A percentile compares a stretch with the other conserved stretches of the same genome.
Evolutionary conservation across 2,888 invertebrate species (phyloP).

Genomic region (Ophioninae sp.): DNA sequence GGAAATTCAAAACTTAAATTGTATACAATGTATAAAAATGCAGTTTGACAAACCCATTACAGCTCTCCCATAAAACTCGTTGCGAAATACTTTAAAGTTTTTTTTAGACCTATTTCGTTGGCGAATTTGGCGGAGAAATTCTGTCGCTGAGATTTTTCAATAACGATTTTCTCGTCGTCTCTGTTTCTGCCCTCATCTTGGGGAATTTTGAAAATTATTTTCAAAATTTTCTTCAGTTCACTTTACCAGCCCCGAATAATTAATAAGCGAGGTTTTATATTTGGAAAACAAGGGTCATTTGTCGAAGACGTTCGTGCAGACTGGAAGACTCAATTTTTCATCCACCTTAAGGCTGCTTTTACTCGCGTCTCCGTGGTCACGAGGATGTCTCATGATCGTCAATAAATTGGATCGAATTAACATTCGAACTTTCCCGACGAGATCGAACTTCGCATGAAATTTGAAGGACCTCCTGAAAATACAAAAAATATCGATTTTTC

Average conservation of each 20-base stretch:
- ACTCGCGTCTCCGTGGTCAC: background rate
- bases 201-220: background rate
- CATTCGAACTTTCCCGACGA: background rate
- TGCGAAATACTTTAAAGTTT: too few relatives aligned
- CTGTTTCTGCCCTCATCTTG: background rate
- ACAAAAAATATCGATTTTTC: background rate
- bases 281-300: background rate
- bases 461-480: background rate
- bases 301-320: background rate
- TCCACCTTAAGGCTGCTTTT: background rate
- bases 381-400: too few relatives aligned
- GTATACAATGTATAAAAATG: too few relatives aligned
- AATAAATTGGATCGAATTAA: background rate
- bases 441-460: background rate
- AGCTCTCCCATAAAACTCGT: too few relatives aligned
- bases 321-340: background rate
- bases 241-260: background rate
- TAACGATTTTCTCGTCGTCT: background rate
- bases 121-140: background rate
- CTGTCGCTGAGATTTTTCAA: background rate
- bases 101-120: background rate
- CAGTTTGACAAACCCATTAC: too few relatives aligned
- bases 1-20: too few relatives aligned
- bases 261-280: background rate
- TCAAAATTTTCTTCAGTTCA: background rate